phyloP scores from a whole-genome alignment of 2,797 vertebrate species.

The Linurgus olivaceus region DNA sequence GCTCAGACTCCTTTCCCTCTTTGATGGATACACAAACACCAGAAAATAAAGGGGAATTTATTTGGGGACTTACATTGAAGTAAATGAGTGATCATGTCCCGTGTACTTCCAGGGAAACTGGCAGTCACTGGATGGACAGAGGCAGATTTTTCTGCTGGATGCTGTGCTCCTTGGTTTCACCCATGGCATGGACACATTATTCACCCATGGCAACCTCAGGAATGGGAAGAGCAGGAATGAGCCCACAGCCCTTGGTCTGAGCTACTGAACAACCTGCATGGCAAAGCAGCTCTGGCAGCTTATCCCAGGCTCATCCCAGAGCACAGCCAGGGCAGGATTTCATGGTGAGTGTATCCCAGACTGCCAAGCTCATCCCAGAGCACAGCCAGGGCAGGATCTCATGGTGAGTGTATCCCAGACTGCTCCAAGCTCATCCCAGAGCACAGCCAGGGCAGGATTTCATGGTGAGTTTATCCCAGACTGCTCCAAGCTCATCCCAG shows the following conservation, averaged over 20 bases:
- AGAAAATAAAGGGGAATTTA: neutral
- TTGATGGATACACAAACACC: neutral
- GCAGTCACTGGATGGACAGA: neutral
- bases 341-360: too few species aligned
- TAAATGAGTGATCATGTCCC: accelerated
- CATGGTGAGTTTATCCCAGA: too few species aligned
- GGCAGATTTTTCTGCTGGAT: neutral
- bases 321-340: neutral
- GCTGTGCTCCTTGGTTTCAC: neutral
- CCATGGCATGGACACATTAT: neutral
- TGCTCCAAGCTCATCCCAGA: too few species aligned
- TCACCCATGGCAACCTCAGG: neutral
- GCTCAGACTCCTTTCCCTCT: neutral
- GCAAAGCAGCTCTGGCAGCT: neutral
- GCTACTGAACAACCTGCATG: neutral
- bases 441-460: too few species aligned
- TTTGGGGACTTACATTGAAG: neutral
- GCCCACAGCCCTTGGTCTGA: neutral
- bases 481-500: too few species aligned
- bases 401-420: too few species aligned
- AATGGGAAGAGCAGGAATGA: neutral
- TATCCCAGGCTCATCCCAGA: neutral
- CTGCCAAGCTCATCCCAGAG: neutral
- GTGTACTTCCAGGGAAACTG: neutral
- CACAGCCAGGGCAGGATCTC: neutral